A percentile compares a stretch with the other conserved stretches of the same genome.
These are phyloP conservation scores for Eupleurogrammus muticus DNA, from an alignment of 2,797 vertebrate genomes.

Conservation along the genomic window DNA sequence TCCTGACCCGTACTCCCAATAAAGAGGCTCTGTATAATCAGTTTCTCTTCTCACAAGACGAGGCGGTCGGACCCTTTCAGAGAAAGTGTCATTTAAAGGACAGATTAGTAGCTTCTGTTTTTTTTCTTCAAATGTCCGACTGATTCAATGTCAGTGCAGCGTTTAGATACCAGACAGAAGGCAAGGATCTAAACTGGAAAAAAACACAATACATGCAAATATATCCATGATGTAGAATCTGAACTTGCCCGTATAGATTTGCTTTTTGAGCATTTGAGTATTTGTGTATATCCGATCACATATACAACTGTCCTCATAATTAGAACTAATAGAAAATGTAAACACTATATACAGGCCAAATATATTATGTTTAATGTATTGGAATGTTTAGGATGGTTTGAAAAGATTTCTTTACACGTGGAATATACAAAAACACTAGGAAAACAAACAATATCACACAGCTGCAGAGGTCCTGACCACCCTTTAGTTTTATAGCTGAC, in stretches of 20 bases:
- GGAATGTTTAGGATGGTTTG: no score
- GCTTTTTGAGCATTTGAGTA: no score
- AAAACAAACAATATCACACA: no score
- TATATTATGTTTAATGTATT: not conserved
- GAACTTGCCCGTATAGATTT: no score
- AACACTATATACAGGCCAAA: no score
- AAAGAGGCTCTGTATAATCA: slow-evolving; percentile 29
- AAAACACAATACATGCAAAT: not conserved
- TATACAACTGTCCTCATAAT: not conserved
- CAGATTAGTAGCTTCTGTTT: slow-evolving; percentile 23
- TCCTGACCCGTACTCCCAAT: not conserved
- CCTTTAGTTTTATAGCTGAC: no score
- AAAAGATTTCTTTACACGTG: no score
- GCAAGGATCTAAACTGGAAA: not conserved
- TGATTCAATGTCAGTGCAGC: not conserved
- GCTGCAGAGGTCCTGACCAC: no score
- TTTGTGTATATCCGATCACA: not conserved
- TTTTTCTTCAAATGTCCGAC: not conserved
- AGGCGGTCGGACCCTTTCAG: slow-evolving; percentile 12
- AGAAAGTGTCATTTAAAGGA: slow-evolving; percentile 33
- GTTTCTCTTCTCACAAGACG: slow-evolving; percentile 29
- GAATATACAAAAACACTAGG: no score
- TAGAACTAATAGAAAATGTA: not conserved
- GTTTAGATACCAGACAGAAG: not conserved
- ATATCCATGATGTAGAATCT: not conserved